Conservation (phyloP, 1,140 invertebrate species). For the Parapsyche elsis region DNA sequence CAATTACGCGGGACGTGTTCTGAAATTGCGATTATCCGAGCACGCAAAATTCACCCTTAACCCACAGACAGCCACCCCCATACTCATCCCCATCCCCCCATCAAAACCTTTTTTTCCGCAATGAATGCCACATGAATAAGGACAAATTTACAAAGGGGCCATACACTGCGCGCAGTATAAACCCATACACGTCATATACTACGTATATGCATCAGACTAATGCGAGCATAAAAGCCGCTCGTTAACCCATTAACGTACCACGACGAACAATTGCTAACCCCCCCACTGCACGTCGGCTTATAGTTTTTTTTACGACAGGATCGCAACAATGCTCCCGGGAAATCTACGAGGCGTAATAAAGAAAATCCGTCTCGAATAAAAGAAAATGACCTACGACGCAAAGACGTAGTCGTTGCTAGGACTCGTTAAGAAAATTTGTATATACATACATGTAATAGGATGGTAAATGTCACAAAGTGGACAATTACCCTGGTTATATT, state of each 20-base stretch:
- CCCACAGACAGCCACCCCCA: background rate
- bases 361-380: constrained; percentile 26
- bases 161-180: background rate
- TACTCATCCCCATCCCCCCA: background rate
- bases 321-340: background rate
- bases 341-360: constrained; percentile 32
- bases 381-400: constrained; percentile 43
- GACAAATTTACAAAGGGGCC: background rate
- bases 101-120: background rate
- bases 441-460: too few relatives aligned
- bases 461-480: too few relatives aligned
- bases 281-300: too few relatives aligned
- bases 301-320: too few relatives aligned
- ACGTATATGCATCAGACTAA: background rate
- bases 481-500: too few relatives aligned
- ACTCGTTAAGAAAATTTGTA: too few relatives aligned
- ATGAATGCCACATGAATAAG: background rate
- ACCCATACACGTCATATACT: background rate
- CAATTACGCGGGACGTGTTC: constrained; percentile 22
- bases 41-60: background rate
- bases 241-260: too few relatives aligned
- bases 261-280: too few relatives aligned
- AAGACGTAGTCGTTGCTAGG: constrained; percentile 28
- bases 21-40: background rate
- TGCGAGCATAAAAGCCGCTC: background rate